Evolutionary conservation across 2,797 vertebrate genomes (phyloP), one percentile per base, ranked within the genome.

Genomic region (Neosalanx taihuensis): DNA sequence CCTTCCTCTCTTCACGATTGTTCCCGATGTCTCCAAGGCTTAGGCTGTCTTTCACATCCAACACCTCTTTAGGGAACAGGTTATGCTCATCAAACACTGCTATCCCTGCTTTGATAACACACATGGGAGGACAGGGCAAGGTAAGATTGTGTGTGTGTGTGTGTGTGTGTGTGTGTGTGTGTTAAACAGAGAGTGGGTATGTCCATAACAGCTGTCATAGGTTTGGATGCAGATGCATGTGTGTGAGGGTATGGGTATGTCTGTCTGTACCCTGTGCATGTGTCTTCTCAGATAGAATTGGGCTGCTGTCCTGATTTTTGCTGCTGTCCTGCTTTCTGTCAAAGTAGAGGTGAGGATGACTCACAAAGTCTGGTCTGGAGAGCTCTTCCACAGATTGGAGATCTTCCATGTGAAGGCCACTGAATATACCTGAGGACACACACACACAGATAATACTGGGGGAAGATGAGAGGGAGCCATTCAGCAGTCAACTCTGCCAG

Each of bases 11-110:
- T 62, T 29, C 63, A 23, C 31, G 35, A 9, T 5, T 18, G 17
- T 20, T 29, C 9, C 15, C 12, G 17, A 23, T 20, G 23, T 62
- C 51, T 59, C 51, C 51, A 6, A 71, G 2, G 59, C 84, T 89
- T 85, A 72, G 2, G 60, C 84, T 89, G 86, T 73, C 78, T 77
- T 91, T 89, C 68, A 5, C 74, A 79, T 91, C 84, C 68, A 90
- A 79, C 79, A 93, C 86, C 83, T 91, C 92, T 89, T 91, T 91
- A 51, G 92, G 91, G 78, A 94, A 87, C 67, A 90, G 84, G 69
- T 83, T 92, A 79, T 82, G 90, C 84, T 93, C 89, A 88, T 91
- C 90, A 90, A 91, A 92, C 37, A 81, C 76, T 64, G 85, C 86
- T 91, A 91, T 93, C 87, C 92, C 75, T 70, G 82, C 87, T 93